phyloP scores from a whole-genome alignment of 2,797 vertebrate genomes.

The Margarornis squamiger region DNA sequence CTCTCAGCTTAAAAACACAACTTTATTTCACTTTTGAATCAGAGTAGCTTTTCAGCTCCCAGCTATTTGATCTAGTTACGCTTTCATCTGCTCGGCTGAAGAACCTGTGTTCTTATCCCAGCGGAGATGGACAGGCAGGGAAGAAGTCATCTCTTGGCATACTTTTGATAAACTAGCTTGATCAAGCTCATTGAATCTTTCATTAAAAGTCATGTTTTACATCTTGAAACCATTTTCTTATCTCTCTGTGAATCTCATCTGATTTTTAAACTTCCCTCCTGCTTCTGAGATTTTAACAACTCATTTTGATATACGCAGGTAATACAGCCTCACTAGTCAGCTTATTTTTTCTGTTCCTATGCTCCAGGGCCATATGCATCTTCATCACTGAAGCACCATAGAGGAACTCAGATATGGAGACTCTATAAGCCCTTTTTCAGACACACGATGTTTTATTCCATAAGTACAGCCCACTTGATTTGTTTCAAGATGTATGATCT shows the following conservation, averaged over 20 bases:
- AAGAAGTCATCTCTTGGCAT: not conserved
- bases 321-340: not conserved
- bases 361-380: not conserved
- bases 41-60: not conserved
- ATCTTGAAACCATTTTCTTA: not conserved
- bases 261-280: not conserved
- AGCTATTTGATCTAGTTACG: not conserved
- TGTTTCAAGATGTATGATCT: not conserved
- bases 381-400: not conserved
- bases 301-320: not conserved
- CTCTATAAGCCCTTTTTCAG: not conserved
- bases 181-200: not conserved
- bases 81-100: not conserved
- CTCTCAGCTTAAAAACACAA: not conserved
- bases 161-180: not conserved
- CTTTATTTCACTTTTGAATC: not conserved
- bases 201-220: not conserved
- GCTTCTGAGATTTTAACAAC: not conserved
- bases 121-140: not conserved
- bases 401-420: not conserved
- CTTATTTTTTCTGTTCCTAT: not conserved
- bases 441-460: not conserved
- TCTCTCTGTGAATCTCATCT: not conserved
- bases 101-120: not conserved
- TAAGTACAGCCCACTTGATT: not conserved